Conservation (phyloP, 1,140 invertebrate genomes). For the Drosophila malerkotliana region DNA sequence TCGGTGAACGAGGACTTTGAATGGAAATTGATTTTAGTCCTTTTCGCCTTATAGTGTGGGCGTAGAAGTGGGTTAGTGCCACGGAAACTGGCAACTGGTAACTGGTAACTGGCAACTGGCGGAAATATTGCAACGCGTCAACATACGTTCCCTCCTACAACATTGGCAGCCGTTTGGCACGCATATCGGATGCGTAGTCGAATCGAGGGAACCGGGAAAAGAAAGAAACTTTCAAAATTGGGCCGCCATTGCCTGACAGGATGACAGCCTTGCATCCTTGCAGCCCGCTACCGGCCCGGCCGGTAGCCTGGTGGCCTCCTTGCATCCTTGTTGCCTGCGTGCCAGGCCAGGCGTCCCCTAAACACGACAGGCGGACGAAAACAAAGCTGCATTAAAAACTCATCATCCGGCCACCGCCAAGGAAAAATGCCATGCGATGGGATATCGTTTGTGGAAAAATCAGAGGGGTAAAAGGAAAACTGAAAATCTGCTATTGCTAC, state of each 20-base stretch:
- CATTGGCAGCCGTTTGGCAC: conserved; percentile 69
- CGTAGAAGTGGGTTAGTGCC: not conserved
- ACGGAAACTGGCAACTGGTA: conserved; percentile 30
- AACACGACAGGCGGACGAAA: conserved; percentile 39
- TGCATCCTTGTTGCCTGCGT: conserved; percentile 51
- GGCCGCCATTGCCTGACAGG: conserved; percentile 52
- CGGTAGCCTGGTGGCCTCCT: not conserved
- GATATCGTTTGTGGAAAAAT: not conserved
- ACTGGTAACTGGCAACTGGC: conserved; percentile 53
- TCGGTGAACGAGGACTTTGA: conserved; percentile 3
- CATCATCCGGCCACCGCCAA: conserved; percentile 44
- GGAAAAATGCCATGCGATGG: conserved; percentile 39
- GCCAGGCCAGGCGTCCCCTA: conserved; percentile 45
- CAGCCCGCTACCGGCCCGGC: conserved; percentile 42
- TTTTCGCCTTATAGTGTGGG: not conserved
- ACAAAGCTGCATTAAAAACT: conserved; percentile 70
- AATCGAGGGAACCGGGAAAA: conserved; percentile 36
- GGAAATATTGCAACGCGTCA: conserved; percentile 48
- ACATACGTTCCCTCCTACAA: conserved; percentile 29
- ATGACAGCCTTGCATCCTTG: conserved; percentile 39
- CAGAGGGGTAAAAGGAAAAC: not conserved
- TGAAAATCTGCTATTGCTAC: conserved; percentile 30
- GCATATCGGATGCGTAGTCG: conserved; percentile 51
- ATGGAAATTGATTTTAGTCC: conserved; percentile 48
- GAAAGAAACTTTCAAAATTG: conserved; percentile 65